These are phyloP conservation scores for Ephydatia muelleri DNA, from an alignment of 37 sponge, comb jelly and placozoan species.

Conservation along the genomic window DNA sequence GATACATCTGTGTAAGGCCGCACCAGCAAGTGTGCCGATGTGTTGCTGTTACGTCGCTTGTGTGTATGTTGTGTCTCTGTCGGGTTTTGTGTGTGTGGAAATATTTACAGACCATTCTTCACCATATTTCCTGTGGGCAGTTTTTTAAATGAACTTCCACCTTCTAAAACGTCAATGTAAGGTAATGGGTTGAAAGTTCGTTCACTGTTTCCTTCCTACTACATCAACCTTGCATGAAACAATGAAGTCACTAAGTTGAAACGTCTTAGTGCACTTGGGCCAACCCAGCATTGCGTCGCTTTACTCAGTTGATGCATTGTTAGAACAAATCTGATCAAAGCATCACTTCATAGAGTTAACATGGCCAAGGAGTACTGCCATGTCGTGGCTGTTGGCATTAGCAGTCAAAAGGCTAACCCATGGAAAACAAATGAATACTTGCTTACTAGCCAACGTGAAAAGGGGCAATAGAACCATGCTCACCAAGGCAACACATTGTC, in stretches of 20 bases:
- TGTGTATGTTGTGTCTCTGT: background rate
- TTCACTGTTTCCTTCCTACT: too few species aligned
- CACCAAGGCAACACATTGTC: too few species aligned
- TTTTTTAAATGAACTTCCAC: background rate
- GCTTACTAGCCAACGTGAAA: background rate
- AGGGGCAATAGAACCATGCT: background rate
- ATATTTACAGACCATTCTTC: background rate
- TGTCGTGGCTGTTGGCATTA: background rate
- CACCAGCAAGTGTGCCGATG: too few species aligned
- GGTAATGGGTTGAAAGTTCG: background rate
- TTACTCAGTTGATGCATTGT: too few species aligned
- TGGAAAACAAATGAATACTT: background rate
- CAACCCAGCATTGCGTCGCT: too few species aligned
- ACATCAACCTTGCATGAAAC: too few species aligned
- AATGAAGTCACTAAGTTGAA: too few species aligned
- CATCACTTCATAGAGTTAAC: background rate
- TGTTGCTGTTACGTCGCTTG: background rate
- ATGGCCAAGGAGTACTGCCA: background rate
- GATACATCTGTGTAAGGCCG: slow-evolving; percentile 8
- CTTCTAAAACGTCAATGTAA: too few species aligned
- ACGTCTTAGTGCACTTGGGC: too few species aligned
- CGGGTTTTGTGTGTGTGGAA: background rate
- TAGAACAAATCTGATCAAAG: too few species aligned
- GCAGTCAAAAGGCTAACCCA: background rate
- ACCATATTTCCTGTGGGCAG: background rate